Conservation (phyloP, 2,113 vertebrate genomes). For the Nipponia nippon region DNA sequence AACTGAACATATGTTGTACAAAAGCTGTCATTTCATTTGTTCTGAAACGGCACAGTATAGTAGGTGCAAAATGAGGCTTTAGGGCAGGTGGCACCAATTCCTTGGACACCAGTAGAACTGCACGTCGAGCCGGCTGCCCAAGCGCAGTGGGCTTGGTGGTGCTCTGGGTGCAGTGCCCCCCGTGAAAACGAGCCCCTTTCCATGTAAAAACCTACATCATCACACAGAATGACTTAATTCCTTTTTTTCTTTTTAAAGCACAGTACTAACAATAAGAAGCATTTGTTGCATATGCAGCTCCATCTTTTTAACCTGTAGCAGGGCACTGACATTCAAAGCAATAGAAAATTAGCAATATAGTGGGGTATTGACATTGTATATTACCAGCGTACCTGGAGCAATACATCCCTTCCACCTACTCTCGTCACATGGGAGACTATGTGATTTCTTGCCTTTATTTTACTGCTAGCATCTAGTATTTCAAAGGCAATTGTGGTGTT, state of each 20-base stretch:
- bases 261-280: not conserved
- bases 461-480: not conserved
- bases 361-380: not conserved
- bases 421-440: not conserved
- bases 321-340: not conserved
- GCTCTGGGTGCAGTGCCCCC: not conserved
- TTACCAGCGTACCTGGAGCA: not conserved
- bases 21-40: conserved; percentile 65
- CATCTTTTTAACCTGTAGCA: not conserved
- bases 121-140: rapidly evolving
- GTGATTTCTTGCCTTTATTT: conserved; percentile 41
- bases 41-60: conserved; percentile 42
- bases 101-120: not conserved
- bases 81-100: not conserved
- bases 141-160: rapidly evolving
- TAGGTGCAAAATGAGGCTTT: not conserved
- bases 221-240: not conserved
- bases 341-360: not conserved
- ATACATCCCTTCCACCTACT: conserved; percentile 12
- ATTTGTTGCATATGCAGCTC: not conserved
- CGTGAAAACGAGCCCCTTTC: not conserved
- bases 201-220: not conserved
- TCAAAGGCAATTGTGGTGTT: conserved; percentile 24
- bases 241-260: not conserved
- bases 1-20: conserved; percentile 53